Conservation (phyloP, 2,113 vertebrate species). For the Talpa occidentalis region DNA sequence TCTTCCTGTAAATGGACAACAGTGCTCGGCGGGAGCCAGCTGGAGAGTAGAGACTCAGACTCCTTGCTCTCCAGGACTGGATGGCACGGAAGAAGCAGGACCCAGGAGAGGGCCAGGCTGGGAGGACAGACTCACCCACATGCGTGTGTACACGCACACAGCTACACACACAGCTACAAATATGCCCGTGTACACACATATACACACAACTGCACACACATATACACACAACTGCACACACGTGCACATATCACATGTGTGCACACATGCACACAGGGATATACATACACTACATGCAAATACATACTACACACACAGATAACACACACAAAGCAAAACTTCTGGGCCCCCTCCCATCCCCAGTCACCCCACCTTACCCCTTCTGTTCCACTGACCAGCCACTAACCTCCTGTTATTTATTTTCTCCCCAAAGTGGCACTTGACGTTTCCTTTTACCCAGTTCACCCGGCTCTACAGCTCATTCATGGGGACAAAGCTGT, state of each 20-base stretch:
- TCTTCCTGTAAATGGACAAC: neutral
- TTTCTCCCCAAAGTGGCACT: neutral
- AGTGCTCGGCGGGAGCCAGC: neutral
- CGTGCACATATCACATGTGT: too few species aligned
- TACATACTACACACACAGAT: too few species aligned
- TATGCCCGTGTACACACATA: rapidly evolving
- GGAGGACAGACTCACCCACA: neutral
- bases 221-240: neutral
- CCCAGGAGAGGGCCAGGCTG: too few species aligned
- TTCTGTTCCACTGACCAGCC: neutral
- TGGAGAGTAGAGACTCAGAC: neutral
- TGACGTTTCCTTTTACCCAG: neutral
- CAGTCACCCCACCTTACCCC: too few species aligned
- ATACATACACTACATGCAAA: too few species aligned
- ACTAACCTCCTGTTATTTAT: neutral
- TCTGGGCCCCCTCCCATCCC: too few species aligned
- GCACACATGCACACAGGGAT: too few species aligned
- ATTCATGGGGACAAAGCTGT: too few species aligned
- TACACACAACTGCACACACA: neutral
- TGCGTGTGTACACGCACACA: neutral
- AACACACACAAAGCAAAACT: too few species aligned
- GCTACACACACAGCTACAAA: neutral
- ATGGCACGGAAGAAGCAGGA: too few species aligned
- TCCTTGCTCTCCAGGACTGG: too few species aligned
- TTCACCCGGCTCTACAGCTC: too few species aligned